phyloP scores from a whole-genome alignment of 2,888 invertebrate genomes.

The Agrochola lota region DNA sequence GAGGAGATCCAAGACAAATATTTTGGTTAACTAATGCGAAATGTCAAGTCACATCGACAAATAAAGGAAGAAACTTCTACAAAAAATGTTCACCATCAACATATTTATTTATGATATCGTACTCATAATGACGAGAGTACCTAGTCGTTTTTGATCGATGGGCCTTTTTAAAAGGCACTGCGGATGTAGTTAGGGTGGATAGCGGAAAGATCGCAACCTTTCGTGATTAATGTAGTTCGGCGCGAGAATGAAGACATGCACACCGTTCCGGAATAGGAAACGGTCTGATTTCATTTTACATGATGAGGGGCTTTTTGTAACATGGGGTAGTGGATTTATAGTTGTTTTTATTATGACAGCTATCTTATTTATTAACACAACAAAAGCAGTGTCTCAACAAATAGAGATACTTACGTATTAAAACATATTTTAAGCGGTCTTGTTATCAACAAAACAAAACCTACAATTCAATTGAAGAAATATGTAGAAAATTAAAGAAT shows the following conservation, averaged over 20 bases:
- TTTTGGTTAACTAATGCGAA: too few relatives aligned
- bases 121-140: not conserved
- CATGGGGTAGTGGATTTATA: slow-evolving; percentile 5
- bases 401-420: not conserved
- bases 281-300: slow-evolving; percentile 9
- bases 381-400: not conserved
- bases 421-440: not conserved
- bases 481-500: not conserved
- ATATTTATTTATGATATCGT: too few relatives aligned
- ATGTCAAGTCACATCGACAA: too few relatives aligned
- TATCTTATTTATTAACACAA: not conserved
- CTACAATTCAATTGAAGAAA: not conserved
- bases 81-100: too few relatives aligned
- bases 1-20: too few relatives aligned
- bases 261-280: slow-evolving; percentile 12
- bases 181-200: slow-evolving; percentile 33
- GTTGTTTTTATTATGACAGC: not conserved
- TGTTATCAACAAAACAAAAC: not conserved
- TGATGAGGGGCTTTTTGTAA: not conserved
- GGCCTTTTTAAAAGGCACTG: slow-evolving; percentile 30
- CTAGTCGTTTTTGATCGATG: slow-evolving; percentile 44
- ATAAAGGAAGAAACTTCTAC: too few relatives aligned
- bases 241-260: slow-evolving; percentile 25
- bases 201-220: slow-evolving; percentile 36
- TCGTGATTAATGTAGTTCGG: slow-evolving; percentile 35